Conservation (phyloP, 1,140 invertebrate genomes). For the Nasonia vitripennis region DNA sequence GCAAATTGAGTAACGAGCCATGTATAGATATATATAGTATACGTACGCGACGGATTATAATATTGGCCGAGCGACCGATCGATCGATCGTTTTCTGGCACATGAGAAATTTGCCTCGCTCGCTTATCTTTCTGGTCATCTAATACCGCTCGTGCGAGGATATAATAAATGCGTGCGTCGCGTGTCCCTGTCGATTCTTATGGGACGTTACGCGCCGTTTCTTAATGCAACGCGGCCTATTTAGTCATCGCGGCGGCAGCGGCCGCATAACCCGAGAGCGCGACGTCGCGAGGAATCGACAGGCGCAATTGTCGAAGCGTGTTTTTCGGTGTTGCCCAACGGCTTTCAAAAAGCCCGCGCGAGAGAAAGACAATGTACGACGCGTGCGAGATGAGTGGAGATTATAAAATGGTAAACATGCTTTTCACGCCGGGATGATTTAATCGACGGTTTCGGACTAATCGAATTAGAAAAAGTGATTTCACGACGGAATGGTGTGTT, state of each 20-base stretch:
- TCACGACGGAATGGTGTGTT: background rate
- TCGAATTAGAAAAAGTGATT: background rate
- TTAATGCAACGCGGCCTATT: slow-evolving; percentile 26
- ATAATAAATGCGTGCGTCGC: slow-evolving; percentile 27
- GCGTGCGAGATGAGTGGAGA: background rate
- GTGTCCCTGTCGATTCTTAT: slow-evolving; percentile 16
- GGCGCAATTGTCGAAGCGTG: slow-evolving; percentile 21
- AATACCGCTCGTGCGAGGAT: background rate
- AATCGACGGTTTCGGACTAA: background rate
- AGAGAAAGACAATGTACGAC: background rate
- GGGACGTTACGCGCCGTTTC: slow-evolving; percentile 2
- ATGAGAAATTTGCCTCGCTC: background rate
- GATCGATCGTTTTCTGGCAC: slow-evolving; percentile 16
- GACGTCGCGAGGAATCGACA: slow-evolving; percentile 7
- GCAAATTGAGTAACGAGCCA: slow-evolving; percentile 2
- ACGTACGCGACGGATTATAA: background rate
- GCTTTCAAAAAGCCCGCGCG: background rate
- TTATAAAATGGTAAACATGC: background rate
- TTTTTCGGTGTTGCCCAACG: slow-evolving; percentile 17
- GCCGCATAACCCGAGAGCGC: background rate
- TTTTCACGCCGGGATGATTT: background rate
- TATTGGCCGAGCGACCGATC: slow-evolving; percentile 11
- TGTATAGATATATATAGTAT: background rate
- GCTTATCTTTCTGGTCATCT: slow-evolving; percentile 7
- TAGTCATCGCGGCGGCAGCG: slow-evolving; percentile 9